phyloP scores from a whole-genome alignment of 1,140 invertebrate genomes.

The Euura saliciscinereae region DNA sequence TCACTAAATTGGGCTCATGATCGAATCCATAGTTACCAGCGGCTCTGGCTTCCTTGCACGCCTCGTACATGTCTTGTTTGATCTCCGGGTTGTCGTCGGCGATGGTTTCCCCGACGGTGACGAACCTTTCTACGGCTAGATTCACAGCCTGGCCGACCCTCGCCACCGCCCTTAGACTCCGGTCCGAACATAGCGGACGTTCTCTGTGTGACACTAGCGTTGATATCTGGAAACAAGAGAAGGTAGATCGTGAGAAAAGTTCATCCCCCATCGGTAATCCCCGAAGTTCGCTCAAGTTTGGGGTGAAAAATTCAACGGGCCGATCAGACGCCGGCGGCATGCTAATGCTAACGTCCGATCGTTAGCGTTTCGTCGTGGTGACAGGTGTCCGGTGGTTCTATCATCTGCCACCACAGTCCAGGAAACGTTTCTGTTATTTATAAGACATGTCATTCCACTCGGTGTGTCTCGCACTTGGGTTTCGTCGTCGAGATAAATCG shows the following conservation, averaged over 20 bases:
- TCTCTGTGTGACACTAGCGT: constrained; percentile 77
- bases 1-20: too few relatives aligned
- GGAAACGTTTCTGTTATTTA: too few relatives aligned
- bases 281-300: too few relatives aligned
- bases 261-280: not conserved
- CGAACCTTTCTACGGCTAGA: constrained; percentile 95
- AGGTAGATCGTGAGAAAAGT: not conserved
- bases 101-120: constrained; percentile 96
- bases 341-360: too few relatives aligned
- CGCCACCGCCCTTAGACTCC: constrained; percentile 77
- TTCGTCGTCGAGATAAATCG: too few relatives aligned
- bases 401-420: too few relatives aligned
- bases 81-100: constrained; percentile 98
- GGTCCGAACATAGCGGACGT: constrained; percentile 58
- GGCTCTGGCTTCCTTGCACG: constrained; percentile 93
- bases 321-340: too few relatives aligned
- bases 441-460: too few relatives aligned
- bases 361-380: too few relatives aligned
- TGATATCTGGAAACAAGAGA: constrained; percentile 78
- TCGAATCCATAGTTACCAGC: constrained; percentile 72
- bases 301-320: too few relatives aligned
- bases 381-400: too few relatives aligned
- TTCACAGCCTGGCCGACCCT: constrained; percentile 95
- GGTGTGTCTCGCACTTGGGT: too few relatives aligned
- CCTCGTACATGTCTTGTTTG: constrained; percentile 95